phyloP scores from a whole-genome alignment of 2,888 invertebrate genomes.

The Melinaea marsaeus region DNA sequence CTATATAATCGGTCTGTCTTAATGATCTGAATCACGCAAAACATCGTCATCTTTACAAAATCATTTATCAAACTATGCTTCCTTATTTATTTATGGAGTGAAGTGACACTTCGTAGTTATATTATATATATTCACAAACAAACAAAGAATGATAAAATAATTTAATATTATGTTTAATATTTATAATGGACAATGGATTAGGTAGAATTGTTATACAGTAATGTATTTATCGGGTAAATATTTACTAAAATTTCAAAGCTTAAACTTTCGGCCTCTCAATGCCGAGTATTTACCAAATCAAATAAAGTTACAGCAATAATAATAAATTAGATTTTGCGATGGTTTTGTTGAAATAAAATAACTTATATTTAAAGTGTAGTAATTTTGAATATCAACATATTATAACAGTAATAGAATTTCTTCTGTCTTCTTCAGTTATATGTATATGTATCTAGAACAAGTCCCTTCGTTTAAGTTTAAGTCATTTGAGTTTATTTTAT shows the following conservation, averaged over 20 bases:
- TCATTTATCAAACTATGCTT: constrained; percentile 22
- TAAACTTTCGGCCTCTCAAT: constrained; percentile 27
- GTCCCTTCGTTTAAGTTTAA: constrained; percentile 20
- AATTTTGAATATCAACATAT: background rate
- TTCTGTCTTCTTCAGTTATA: no score
- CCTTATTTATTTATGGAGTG: constrained; percentile 19
- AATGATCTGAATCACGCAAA: constrained; percentile 30
- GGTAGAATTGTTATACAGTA: constrained; percentile 6
- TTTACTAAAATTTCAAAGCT: constrained; percentile 27
- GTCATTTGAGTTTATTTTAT: constrained; percentile 26
- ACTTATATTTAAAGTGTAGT: background rate
- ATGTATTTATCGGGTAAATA: constrained; percentile 31
- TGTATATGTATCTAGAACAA: constrained; percentile 12
- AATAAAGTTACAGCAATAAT: constrained; percentile 30
- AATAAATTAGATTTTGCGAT: constrained; percentile 29
- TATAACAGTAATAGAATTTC: no score
- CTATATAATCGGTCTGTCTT: constrained; percentile 10
- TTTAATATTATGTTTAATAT: no score
- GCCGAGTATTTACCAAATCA: constrained; percentile 27
- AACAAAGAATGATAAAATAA: background rate
- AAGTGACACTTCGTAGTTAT: background rate
- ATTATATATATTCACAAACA: no score
- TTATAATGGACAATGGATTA: no score
- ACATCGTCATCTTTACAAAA: constrained; percentile 27
- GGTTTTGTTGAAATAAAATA: constrained; percentile 21